Evolutionary conservation across 1,140 invertebrate species (phyloP), one percentile per base, ranked within the genome.

Genomic region (Zaprionus nigranus): DNA sequence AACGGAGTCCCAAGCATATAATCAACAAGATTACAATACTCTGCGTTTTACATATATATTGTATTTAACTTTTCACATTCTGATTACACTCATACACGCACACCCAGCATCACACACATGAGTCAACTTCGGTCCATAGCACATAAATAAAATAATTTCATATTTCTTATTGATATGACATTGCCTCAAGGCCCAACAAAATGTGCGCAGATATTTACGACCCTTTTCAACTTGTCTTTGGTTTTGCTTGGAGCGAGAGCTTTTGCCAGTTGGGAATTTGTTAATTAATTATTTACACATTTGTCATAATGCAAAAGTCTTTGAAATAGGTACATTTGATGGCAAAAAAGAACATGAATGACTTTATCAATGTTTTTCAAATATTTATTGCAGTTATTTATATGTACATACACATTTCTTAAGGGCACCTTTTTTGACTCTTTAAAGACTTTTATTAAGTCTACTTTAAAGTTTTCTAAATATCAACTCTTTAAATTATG

Each of bases 211-310:
- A 59, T 59, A 40, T 59, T 59, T 59, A 59, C 22, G 57, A 59
- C 36, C 57, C 57, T 59, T 59, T 59, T 59, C 57, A 59, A n/a
- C 30, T 59, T 40, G 57, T 59, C 36, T 59, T 40, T 36, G 30
- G 20, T 58, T 22, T 36, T 20, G 7, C 34, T 20, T 58, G 17
- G 28, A 22, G 2, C 13, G 2, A 9, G 20, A 40, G 3, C 36
- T 1, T 36, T 38, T 38, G 57, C 36, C 57, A 24, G 57, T 20
- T 15, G 22, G 57, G 34, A 59, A 59, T 59, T 59, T 24, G 22
- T 58, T 51, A 51, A 51, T 51, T 51, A 51, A 51, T 51, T 51
- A 51, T 51, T 20, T 51, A 24, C 20, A 24, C 20, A 51, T 24
- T 51, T 51, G 20, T 51, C 20, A 51, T 24, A 51, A 17, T 1